A percentile compares a stretch with the other conserved stretches of the same genome.
phyloP scores from a whole-genome alignment of 2,113 vertebrate genomes.

The Thunnus thynnus region DNA sequence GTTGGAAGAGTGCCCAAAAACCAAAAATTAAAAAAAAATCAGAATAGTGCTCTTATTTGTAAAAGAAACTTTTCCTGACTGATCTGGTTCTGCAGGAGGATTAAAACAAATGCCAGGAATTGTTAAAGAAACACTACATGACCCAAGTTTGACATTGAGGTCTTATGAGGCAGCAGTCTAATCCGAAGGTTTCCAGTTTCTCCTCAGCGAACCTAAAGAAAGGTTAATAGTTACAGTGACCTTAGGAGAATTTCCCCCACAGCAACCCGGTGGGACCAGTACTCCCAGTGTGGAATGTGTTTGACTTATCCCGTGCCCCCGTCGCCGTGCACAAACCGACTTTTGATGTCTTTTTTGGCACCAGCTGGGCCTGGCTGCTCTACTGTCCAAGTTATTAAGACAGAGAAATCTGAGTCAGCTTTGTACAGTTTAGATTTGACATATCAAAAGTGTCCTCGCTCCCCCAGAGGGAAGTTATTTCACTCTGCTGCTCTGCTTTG shows the following conservation, averaged over 20 bases:
- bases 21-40: neutral
- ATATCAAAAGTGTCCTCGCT: constrained; percentile 15
- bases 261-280: constrained; percentile 32
- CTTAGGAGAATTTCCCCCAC: constrained; percentile 58
- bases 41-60: neutral
- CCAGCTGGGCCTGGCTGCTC: constrained; percentile 6
- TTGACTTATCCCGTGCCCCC: constrained; percentile 8
- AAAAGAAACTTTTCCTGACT: neutral
- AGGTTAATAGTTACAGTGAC: constrained; percentile 71
- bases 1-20: neutral
- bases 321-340: constrained; percentile 6
- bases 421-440: constrained; percentile 26
- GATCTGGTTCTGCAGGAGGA: neutral
- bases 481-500: neutral
- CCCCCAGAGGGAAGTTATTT: neutral
- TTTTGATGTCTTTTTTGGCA: constrained; percentile 42
- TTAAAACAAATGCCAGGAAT: constrained; percentile 11
- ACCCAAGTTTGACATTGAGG: constrained; percentile 34
- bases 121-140: constrained; percentile 2
- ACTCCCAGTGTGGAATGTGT: constrained; percentile 39
- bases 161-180: constrained; percentile 16
- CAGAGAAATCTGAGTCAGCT: constrained; percentile 2
- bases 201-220: constrained; percentile 61
- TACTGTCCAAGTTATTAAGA: constrained; percentile 10
- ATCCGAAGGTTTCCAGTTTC: constrained; percentile 70